phyloP scores from a whole-genome alignment of 92 coral and sea anemone species.

The Metridium senile region DNA sequence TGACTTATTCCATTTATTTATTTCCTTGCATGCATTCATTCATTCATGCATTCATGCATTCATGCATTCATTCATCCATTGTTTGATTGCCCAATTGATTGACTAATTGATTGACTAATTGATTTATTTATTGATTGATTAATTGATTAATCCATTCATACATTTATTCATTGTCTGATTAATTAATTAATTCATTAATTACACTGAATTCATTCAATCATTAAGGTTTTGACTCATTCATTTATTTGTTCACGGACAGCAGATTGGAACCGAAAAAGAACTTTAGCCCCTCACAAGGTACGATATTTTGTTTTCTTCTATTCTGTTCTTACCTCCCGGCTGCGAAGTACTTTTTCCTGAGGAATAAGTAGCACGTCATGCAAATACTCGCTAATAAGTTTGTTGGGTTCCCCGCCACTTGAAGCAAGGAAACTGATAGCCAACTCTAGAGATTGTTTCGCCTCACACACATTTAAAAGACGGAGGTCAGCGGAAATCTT shows the following conservation, averaged over 20 bases:
- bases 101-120: background rate
- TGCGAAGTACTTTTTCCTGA: slow-evolving; percentile 60
- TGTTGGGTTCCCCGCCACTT: slow-evolving; percentile 69
- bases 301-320: background rate
- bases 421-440: slow-evolving; percentile 85
- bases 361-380: slow-evolving; percentile 62
- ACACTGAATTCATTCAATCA: too few relatives aligned
- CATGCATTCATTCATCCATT: background rate
- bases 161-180: too few relatives aligned
- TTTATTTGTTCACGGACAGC: too few relatives aligned
- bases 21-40: background rate
- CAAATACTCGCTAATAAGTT: slow-evolving; percentile 67
- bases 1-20: background rate
- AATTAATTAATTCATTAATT: too few relatives aligned
- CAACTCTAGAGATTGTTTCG: slow-evolving; percentile 68
- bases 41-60: too few relatives aligned
- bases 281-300: too few relatives aligned
- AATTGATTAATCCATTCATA: background rate
- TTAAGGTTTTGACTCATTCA: too few relatives aligned
- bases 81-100: background rate
- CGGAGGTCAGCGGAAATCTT: slow-evolving; percentile 55
- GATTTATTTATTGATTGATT: background rate
- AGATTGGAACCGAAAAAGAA: too few relatives aligned
- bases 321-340: slow-evolving; percentile 52
- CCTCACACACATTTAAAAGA: slow-evolving; percentile 78